Conservation (phyloP, 2,797 vertebrate species). For the Gadopsis marmoratus region DNA sequence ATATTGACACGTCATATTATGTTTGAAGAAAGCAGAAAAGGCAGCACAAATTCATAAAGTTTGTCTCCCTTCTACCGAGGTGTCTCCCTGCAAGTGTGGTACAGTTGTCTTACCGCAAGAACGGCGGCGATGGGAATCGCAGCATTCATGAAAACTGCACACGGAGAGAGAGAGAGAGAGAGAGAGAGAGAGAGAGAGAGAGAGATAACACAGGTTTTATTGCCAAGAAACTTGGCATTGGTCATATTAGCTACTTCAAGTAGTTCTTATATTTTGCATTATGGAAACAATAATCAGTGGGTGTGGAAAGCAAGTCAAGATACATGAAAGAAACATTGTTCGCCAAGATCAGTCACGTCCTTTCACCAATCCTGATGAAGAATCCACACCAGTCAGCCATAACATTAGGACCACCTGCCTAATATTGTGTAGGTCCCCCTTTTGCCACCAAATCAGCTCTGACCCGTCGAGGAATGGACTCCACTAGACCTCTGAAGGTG, state of each 20-base stretch:
- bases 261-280: neutral
- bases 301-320: neutral
- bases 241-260: neutral
- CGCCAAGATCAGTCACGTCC: no score
- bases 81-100: neutral
- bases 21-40: neutral
- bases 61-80: neutral
- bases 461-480: no score
- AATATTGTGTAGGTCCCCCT: no score
- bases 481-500: no score
- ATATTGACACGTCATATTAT: neutral
- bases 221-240: no score
- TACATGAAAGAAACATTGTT: neutral
- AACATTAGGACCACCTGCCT: no score
- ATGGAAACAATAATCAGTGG: neutral
- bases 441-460: no score
- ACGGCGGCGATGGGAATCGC: conserved; percentile 98
- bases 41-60: neutral
- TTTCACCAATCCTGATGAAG: neutral
- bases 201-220: neutral
- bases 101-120: conserved; percentile 88
- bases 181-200: conserved; percentile 4
- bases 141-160: conserved; percentile 97
- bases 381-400: no score
- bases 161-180: conserved; percentile 47